Conservation (phyloP, 2,113 vertebrate genomes). For the Urocynchramus pylzowi region DNA sequence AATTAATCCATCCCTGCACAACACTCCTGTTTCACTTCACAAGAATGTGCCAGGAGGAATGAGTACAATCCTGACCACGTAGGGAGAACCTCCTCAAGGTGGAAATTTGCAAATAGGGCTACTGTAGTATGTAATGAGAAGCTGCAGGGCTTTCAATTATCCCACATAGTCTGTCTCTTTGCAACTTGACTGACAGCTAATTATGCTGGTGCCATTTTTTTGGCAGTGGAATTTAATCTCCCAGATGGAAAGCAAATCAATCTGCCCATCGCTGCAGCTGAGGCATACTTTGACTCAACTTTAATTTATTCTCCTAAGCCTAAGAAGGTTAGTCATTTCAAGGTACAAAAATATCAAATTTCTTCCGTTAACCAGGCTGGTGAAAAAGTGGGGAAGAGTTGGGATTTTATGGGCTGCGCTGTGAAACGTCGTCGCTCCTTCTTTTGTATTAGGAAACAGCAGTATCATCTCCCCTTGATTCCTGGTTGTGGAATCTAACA, state of each 20-base stretch:
- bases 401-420: slow-evolving; percentile 20
- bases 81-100: slow-evolving; percentile 58
- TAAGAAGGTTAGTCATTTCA: slow-evolving; percentile 77
- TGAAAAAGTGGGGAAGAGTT: slow-evolving; percentile 28
- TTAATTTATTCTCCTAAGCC: slow-evolving; percentile 94
- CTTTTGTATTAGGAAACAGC: slow-evolving; percentile 1
- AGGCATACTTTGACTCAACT: slow-evolving; percentile 79
- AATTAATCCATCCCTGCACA: slow-evolving; percentile 4
- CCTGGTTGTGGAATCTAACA: not conserved
- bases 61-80: not conserved
- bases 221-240: slow-evolving; percentile 85
- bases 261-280: slow-evolving; percentile 85
- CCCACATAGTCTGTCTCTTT: slow-evolving; percentile 52
- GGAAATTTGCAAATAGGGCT: slow-evolving; percentile 66
- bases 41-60: slow-evolving; percentile 25
- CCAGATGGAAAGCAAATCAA: slow-evolving; percentile 93
- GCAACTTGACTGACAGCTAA: slow-evolving; percentile 81
- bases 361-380: slow-evolving; percentile 72
- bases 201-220: slow-evolving; percentile 79
- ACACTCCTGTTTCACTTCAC: not conserved
- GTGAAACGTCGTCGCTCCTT: not conserved
- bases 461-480: slow-evolving; percentile 55
- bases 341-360: slow-evolving; percentile 82
- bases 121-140: slow-evolving; percentile 71
- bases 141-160: slow-evolving; percentile 79